Base-by-base conservation (phyloP, 2,113 vertebrate species). In the Aspiorhynchus laticeps region DNA sequence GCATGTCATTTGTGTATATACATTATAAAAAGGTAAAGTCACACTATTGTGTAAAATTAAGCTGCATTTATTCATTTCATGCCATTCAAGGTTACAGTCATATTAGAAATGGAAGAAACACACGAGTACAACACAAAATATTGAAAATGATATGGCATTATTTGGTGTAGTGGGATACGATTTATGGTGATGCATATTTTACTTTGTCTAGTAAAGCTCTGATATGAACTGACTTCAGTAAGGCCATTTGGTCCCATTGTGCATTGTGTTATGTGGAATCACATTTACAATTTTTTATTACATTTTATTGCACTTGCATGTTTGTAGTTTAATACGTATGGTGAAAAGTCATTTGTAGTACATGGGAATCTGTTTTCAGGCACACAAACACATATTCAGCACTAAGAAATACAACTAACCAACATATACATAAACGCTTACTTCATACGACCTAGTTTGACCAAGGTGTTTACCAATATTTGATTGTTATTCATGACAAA, bases 221-320 rank as follows among this genome's bases (percentile, higher is more conserved):
- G 48, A 38, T 38, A 56, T 24, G 33, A 36, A 56, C 51, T 38
- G 71, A 74, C 71, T 74, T 43, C 51, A 56, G 76, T 79, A 79
- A 59, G 51, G 19, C 77, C 11, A 10, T 59, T 80, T 61, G 76
- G 31, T 79, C 28, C 19, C 28, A 79, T 28, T 21, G 48, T 19
- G 15, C n/a, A 59, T 59, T 59, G 26, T 59, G 31, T 38, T n/a
- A 12, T 59, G 31, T 80, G 21, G 21, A 80, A 59, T 53, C 46
- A 79, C 28, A 11, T 36, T 79, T n/a, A 14, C 21, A 75, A 41
- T 14, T 24, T 0, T 71, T 5, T 43, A 43, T 75, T 46, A 75
- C 24, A 46, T 75, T 43, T 75, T 75, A 75, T 75, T 75, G 73
- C 73, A 75, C 41, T 74, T 41, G 2, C 36, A 43, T 74, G 71